Conservation (phyloP, 2,797 vertebrate species). For the Enteromius anoplus region DNA sequence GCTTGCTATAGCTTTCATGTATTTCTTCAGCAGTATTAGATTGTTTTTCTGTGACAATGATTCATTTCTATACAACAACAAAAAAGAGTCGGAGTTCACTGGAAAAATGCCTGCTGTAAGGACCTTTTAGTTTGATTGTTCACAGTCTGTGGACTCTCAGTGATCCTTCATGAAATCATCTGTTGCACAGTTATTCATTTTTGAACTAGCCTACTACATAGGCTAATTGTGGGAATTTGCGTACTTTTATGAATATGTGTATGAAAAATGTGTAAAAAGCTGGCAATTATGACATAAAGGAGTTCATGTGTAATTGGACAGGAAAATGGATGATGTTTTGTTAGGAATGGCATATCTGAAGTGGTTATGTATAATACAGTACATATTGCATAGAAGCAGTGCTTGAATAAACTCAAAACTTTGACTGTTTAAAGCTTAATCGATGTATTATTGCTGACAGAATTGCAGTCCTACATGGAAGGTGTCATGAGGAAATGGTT, state of each 20-base stretch:
- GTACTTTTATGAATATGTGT: not conserved
- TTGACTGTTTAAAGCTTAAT: conserved; percentile 5
- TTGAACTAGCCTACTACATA: too few species aligned
- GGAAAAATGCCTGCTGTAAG: not conserved
- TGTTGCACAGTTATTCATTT: not conserved
- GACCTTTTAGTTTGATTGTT: not conserved
- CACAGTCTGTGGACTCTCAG: too few species aligned
- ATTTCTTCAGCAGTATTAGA: conserved; percentile 68
- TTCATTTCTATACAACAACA: not conserved
- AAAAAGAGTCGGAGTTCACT: not conserved
- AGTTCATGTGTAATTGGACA: not conserved
- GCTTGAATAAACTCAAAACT: not conserved
- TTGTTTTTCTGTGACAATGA: conserved; percentile 39
- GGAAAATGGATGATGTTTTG: not conserved
- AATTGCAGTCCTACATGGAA: not conserved
- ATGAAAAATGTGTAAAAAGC: not conserved
- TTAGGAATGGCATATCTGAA: not conserved
- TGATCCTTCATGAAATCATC: not conserved
- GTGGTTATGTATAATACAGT: not conserved
- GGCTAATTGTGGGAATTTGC: not conserved
- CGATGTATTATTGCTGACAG: not conserved
- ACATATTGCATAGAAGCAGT: not conserved
- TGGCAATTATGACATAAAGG: not conserved
- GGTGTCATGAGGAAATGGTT: not conserved
- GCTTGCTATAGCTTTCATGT: conserved; percentile 70